phyloP scores from a whole-genome alignment of 2,113 vertebrate species.

The Tylochromis polylepis region DNA sequence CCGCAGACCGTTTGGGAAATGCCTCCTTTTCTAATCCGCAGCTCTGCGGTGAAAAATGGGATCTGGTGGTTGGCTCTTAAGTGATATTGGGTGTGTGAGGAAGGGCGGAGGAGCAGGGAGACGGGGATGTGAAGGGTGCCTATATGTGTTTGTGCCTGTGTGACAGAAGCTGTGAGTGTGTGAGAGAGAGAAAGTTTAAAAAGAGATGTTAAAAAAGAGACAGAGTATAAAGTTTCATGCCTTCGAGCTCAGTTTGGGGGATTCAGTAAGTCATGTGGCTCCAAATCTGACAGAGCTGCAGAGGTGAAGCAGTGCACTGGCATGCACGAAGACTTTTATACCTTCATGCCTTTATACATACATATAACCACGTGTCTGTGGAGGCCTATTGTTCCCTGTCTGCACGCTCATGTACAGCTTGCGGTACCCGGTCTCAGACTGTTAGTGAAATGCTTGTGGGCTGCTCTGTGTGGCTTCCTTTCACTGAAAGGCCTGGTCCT shows the following conservation, averaged over 20 bases:
- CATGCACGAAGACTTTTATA: not conserved
- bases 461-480: constrained; percentile 44
- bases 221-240: constrained; percentile 57
- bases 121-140: not conserved
- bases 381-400: constrained; percentile 37
- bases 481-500: constrained; percentile 34
- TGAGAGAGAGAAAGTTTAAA: not conserved
- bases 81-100: constrained; percentile 33
- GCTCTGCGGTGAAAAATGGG: constrained; percentile 49
- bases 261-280: constrained; percentile 47
- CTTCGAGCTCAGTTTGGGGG: constrained; percentile 43
- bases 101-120: constrained; percentile 18
- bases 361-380: not conserved
- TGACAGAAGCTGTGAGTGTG: not conserved
- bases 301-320: constrained; percentile 4
- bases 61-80: constrained; percentile 32
- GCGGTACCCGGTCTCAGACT: constrained; percentile 29
- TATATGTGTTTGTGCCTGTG: not conserved
- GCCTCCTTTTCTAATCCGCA: constrained; percentile 57
- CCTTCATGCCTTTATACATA: not conserved
- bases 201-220: constrained; percentile 30
- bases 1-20: constrained; percentile 57
- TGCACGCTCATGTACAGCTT: constrained; percentile 18
- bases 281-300: constrained; percentile 41
- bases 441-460: constrained; percentile 57